Evolutionary conservation across 1,140 invertebrate species (phyloP).

Genomic region (Dufourea novaeangliae): DNA sequence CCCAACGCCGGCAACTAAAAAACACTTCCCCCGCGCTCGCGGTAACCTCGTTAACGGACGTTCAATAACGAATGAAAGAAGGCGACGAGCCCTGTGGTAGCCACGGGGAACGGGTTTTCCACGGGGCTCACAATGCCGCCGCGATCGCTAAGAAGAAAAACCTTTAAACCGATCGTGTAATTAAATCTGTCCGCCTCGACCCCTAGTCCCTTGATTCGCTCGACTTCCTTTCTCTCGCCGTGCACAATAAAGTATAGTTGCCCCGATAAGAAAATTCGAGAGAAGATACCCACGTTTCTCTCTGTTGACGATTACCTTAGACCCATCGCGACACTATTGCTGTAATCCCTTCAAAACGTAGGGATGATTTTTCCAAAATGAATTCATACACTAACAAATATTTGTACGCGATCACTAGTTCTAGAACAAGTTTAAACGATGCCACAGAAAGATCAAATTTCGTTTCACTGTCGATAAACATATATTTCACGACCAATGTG

Average conservation of each 20-base stretch:
- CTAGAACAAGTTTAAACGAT: no score
- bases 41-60: constrained; percentile 42
- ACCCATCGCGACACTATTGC: no score
- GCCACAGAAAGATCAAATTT: no score
- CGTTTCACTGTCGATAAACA: no score
- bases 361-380: no score
- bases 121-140: constrained; percentile 31
- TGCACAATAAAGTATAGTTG: no score
- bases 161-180: constrained; percentile 63
- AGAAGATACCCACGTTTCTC: no score
- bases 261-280: no score
- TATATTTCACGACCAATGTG: not conserved
- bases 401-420: no score
- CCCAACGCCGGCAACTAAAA: constrained; percentile 2
- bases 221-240: constrained; percentile 13
- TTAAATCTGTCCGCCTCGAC: constrained; percentile 57
- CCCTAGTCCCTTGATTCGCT: constrained; percentile 8
- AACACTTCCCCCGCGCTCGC: constrained; percentile 22
- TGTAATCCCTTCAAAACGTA: no score
- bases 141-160: constrained; percentile 45
- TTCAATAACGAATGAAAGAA: constrained; percentile 52
- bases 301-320: no score
- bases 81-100: not conserved
- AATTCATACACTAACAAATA: no score
- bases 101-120: constrained; percentile 22